phyloP scores from a whole-genome alignment of 2,888 invertebrate genomes.

The Andrena marginata region DNA sequence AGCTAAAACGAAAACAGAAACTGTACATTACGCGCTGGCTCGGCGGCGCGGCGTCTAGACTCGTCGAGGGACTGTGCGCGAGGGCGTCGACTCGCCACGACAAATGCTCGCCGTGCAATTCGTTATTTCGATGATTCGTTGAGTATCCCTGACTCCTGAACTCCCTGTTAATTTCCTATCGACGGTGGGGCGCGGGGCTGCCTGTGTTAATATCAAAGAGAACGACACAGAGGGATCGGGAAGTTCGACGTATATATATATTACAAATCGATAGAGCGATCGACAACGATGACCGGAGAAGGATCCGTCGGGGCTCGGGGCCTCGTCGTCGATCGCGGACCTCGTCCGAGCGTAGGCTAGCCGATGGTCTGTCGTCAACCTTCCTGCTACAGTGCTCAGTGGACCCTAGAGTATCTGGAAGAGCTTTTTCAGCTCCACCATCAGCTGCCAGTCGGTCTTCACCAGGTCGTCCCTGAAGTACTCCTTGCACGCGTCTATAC shows the following conservation, averaged over 20 bases:
- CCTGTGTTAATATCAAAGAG: conserved; percentile 29
- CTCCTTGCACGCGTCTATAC: conserved; percentile 99
- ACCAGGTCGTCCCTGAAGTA: conserved; percentile 99
- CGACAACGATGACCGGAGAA: conserved; percentile 31
- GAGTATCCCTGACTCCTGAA: background rate
- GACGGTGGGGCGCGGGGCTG: conserved; percentile 30
- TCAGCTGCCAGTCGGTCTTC: conserved; percentile 99
- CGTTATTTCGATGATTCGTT: too few species aligned
- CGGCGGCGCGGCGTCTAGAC: too few species aligned
- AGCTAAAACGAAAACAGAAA: too few species aligned
- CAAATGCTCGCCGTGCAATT: too few species aligned
- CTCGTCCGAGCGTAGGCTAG: conserved; percentile 7
- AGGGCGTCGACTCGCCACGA: too few species aligned
- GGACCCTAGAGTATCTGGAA: conserved; percentile 95
- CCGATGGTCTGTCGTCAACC: conserved; percentile 12
- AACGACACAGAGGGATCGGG: conserved; percentile 44
- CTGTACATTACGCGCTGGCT: too few species aligned
- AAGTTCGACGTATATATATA: conserved; percentile 54
- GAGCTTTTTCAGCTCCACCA: conserved; percentile 98
- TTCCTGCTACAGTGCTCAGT: conserved; percentile 28
- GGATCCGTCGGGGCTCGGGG: conserved; percentile 5
- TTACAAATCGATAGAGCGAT: conserved; percentile 52
- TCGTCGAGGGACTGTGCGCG: too few species aligned
- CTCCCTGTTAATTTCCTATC: background rate
- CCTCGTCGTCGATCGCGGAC: conserved; percentile 21